Conservation (phyloP, 2,797 vertebrate species). For the Microctenopoma stevenorrisi region DNA sequence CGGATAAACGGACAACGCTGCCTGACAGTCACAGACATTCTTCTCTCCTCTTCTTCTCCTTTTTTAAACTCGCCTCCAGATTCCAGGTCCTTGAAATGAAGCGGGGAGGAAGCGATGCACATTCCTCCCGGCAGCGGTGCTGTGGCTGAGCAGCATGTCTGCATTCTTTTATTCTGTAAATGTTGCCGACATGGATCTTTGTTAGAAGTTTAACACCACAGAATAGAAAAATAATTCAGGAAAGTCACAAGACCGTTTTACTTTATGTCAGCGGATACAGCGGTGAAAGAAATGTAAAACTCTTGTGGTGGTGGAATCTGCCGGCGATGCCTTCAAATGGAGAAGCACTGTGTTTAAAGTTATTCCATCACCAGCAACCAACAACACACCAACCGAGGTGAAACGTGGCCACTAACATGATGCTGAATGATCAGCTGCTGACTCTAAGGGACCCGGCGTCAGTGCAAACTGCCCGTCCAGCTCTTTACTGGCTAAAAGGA, state of each 20-base stretch:
- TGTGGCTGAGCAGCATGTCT: conserved; percentile 18
- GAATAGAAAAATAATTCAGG: conserved; percentile 24
- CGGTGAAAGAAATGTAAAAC: conserved; percentile 4
- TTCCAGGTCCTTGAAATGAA: conserved; percentile 58
- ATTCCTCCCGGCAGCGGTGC: conserved; percentile 41
- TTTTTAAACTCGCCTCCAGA: conserved; percentile 40
- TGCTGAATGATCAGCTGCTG: background rate
- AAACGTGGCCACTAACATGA: too few relatives aligned
- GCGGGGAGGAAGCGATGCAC: conserved; percentile 25
- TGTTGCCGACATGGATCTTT: conserved; percentile 51
- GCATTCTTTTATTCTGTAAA: conserved; percentile 45
- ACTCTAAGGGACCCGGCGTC: background rate
- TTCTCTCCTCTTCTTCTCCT: conserved; percentile 33
- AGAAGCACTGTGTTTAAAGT: background rate
- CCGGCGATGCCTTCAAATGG: background rate
- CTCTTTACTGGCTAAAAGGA: background rate
- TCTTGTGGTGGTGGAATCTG: background rate
- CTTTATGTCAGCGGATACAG: conserved; percentile 25
- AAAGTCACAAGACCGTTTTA: conserved; percentile 22
- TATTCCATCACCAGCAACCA: too few relatives aligned
- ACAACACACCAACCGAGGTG: too few relatives aligned
- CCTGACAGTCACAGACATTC: conserved; percentile 61
- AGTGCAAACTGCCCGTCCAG: background rate
- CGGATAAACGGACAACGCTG: conserved; percentile 69
- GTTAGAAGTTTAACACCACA: conserved; percentile 32